A percentile compares a stretch with the other conserved stretches of the same genome.
phyloP scores from a whole-genome alignment of 2,113 vertebrate species.

The Myiozetetes cayanensis region DNA sequence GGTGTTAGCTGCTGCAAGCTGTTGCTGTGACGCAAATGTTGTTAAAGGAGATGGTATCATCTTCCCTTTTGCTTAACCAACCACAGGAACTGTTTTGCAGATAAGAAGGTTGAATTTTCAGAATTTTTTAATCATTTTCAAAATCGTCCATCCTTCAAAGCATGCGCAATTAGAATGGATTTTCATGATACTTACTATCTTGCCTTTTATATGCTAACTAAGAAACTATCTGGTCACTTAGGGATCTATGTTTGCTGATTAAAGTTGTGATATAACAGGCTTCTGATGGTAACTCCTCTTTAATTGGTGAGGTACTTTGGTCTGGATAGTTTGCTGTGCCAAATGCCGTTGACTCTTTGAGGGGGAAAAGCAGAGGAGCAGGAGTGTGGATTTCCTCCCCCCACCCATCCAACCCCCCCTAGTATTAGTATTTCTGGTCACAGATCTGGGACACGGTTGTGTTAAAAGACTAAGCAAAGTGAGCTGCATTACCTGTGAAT shows the following conservation, averaged over 20 bases:
- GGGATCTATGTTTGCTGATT: background rate
- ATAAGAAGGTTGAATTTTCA: background rate
- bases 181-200: background rate
- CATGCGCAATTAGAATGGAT: background rate
- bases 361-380: background rate
- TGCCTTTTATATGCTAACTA: background rate
- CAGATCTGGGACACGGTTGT: background rate
- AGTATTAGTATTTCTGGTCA: background rate
- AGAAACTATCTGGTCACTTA: background rate
- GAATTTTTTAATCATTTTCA: background rate
- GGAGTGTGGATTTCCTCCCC: background rate
- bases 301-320: background rate
- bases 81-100: background rate
- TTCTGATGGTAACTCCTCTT: background rate
- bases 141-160: background rate
- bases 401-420: fast-evolving
- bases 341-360: background rate
- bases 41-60: background rate
- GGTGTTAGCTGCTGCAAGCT: background rate
- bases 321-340: background rate
- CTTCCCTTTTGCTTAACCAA: background rate
- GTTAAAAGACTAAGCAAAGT: background rate
- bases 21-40: background rate
- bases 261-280: background rate
- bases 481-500: background rate